These are phyloP conservation scores for Sycobia sp. DNA, from an alignment of 1,140 invertebrate species.

Conservation along the genomic window DNA sequence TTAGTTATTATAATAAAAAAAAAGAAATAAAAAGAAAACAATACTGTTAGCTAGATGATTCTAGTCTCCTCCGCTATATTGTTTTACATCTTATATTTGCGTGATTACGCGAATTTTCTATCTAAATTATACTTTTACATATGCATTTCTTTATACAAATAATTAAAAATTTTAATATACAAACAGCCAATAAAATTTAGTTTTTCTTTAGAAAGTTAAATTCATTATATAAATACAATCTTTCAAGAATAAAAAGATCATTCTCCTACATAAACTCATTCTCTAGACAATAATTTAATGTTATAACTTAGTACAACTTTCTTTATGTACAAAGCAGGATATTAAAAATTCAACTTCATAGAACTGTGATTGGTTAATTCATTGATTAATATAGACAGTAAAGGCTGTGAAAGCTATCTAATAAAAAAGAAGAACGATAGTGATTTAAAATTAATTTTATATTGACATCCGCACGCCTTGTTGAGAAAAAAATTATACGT, in stretches of 20 bases:
- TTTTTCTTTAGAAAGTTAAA: too few relatives aligned
- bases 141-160: too few relatives aligned
- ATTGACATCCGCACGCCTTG: not conserved
- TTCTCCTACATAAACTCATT: not conserved
- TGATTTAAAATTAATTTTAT: not conserved
- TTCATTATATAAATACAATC: too few relatives aligned
- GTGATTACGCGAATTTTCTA: not conserved
- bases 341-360: constrained; percentile 6
- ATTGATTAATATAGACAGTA: not conserved
- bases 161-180: not conserved
- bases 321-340: constrained; percentile 17
- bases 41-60: constrained; percentile 19
- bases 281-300: constrained; percentile 25
- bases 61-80: not conserved
- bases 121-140: not conserved
- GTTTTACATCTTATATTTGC: not conserved
- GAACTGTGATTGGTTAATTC: not conserved
- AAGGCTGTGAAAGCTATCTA: not conserved
- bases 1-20: not conserved
- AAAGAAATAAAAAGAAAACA: constrained; percentile 5
- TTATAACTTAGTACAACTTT: constrained; percentile 21
- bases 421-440: not conserved
- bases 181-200: too few relatives aligned
- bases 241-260: too few relatives aligned
- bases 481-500: constrained; percentile 1